Evolutionary conservation across 2,113 vertebrate species (phyloP).

Genomic region (Ardeotis arabs): DNA sequence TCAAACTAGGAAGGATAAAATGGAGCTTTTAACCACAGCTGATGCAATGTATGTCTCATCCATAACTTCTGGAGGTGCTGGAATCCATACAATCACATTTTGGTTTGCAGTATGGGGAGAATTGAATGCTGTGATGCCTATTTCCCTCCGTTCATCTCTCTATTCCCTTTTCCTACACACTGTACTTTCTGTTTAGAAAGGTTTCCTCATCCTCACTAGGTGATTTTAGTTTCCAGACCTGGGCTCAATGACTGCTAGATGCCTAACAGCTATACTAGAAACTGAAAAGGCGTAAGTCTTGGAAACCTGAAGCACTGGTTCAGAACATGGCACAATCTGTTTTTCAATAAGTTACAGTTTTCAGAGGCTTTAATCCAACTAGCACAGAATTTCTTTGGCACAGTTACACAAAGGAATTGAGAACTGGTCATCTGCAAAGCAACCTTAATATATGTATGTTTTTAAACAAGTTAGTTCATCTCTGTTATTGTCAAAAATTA

Average conservation of each 20-base stretch:
- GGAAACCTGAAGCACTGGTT: background rate
- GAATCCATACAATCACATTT: background rate
- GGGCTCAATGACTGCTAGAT: background rate
- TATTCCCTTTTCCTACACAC: background rate
- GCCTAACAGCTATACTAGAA: background rate
- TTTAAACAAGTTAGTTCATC: background rate
- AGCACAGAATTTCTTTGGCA: background rate
- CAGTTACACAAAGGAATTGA: background rate
- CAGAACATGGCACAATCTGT: background rate
- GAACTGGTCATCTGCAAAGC: background rate
- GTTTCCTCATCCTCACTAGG: background rate
- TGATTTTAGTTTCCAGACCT: background rate
- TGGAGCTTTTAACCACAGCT: background rate
- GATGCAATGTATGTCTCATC: background rate
- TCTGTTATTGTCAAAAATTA: background rate
- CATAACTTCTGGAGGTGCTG: background rate
- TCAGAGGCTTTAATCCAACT: background rate
- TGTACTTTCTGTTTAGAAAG: background rate
- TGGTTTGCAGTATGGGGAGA: background rate
- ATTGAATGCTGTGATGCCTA: background rate
- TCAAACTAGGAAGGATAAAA: background rate
- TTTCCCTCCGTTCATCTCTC: background rate
- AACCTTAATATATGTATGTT: background rate
- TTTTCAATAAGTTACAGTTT: background rate
- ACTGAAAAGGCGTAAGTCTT: background rate